Evolutionary conservation across 1,140 invertebrate genomes (phyloP).

Genomic region (honey bee (Apis mellifera)): Amel_HAv3.1 CM009940.2:2791001-2791500

Average conservation of each 20-base stretch:
- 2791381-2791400: conserved; percentile 63
- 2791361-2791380: conserved; percentile 66
- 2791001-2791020: too few relatives aligned
- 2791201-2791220: too few relatives aligned
- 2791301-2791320: conserved; percentile 69
- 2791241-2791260: neutral
- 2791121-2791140: neutral
- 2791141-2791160: too few relatives aligned
- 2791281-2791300: conserved; percentile 71
- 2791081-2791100: neutral
- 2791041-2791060: too few relatives aligned
- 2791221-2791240: too few relatives aligned
- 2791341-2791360: conserved; percentile 50
- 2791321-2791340: conserved; percentile 65
- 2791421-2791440: conserved; percentile 40
- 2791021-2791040: too few relatives aligned
- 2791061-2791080: too few relatives aligned
- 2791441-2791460: neutral
- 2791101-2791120: neutral
- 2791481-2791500: conserved; percentile 20
- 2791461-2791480: conserved; percentile 3
- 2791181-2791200: too few relatives aligned
- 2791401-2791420: conserved; percentile 53
- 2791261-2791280: conserved; percentile 28
- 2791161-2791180: too few relatives aligned